Evolutionary conservation across 2,797 vertebrate species (phyloP).

Genomic region (Hemitrygon akajei): DNA sequence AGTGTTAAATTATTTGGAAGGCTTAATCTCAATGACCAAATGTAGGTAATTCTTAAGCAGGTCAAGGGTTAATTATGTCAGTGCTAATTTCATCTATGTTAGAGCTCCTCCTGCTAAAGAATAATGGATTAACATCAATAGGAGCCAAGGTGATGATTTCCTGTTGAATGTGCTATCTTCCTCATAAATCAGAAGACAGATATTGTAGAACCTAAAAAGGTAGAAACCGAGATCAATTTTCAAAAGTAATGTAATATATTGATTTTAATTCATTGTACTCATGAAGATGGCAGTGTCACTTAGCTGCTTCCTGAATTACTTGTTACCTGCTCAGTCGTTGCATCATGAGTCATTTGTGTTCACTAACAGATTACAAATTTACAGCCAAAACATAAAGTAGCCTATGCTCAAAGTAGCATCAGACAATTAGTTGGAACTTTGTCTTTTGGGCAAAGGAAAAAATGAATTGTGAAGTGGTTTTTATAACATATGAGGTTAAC

Average conservation of each 20-base stretch:
- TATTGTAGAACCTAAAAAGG: not conserved
- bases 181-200: not conserved
- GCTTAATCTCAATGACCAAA: not conserved
- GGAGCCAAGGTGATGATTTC: not conserved
- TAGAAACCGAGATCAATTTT: not conserved
- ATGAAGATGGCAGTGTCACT: not conserved
- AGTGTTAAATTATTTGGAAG: not conserved
- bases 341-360: not conserved
- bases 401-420: not conserved
- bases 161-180: not conserved
- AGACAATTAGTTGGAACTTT: not conserved
- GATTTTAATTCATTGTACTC: not conserved
- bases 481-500: not conserved
- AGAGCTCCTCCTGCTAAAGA: not conserved
- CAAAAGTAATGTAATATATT: not conserved
- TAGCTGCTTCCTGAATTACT: not conserved
- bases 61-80: not conserved
- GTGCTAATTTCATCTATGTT: not conserved
- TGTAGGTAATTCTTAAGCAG: not conserved
- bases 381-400: not conserved
- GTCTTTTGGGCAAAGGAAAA: not conserved
- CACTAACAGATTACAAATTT: not conserved
- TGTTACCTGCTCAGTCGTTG: not conserved
- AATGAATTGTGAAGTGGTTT: not conserved
- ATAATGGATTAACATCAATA: not conserved